Evolutionary conservation across 2,888 invertebrate genomes (phyloP).

Genomic region (Acanthosepion lycidas): DNA sequence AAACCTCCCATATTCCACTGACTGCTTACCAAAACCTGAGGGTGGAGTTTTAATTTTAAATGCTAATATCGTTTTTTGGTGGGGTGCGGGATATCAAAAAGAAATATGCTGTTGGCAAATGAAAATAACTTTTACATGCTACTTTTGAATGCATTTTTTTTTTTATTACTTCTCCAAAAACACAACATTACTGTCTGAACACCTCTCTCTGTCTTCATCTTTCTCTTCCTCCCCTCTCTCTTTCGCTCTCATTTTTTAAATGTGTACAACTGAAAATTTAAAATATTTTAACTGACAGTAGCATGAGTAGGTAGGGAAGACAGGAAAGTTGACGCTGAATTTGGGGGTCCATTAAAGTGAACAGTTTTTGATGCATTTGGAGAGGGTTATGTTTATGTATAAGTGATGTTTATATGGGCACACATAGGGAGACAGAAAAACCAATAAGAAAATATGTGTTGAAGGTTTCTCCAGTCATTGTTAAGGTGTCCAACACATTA

Average conservation of each 20-base stretch:
- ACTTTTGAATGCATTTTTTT: too few relatives aligned
- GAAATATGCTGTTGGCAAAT: too few relatives aligned
- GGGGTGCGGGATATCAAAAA: too few relatives aligned
- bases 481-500: slow-evolving; percentile 47
- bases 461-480: neutral
- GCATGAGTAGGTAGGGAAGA: neutral
- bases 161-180: too few relatives aligned
- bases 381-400: slow-evolving; percentile 44
- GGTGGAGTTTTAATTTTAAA: too few relatives aligned
- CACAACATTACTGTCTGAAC: too few relatives aligned
- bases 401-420: slow-evolving; percentile 46
- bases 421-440: slow-evolving; percentile 45
- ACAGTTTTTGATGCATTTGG: neutral
- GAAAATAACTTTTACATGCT: too few relatives aligned
- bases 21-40: too few relatives aligned
- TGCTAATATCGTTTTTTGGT: too few relatives aligned
- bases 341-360: neutral
- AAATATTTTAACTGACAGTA: neutral
- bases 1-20: too few relatives aligned
- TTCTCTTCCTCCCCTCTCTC: slow-evolving; percentile 37
- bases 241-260: slow-evolving; percentile 36
- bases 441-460: neutral
- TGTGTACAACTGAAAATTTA: neutral
- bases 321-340: neutral
- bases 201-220: neutral